Evolutionary conservation across 2,888 invertebrate species (phyloP).

Genomic region (Caenorhabditis imperialis): DNA sequence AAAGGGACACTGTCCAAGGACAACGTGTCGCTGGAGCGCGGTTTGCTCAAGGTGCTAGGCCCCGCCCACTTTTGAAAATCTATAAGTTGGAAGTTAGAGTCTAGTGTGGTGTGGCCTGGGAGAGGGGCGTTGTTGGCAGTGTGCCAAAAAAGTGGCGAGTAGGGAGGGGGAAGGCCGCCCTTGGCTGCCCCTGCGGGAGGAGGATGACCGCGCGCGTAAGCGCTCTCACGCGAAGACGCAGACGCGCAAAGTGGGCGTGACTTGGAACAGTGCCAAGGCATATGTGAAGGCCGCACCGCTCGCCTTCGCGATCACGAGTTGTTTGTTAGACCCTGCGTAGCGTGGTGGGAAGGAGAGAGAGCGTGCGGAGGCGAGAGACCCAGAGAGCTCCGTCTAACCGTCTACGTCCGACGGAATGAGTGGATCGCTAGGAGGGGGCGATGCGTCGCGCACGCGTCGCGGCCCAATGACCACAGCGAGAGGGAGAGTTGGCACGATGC

Average conservation of each 20-base stretch:
- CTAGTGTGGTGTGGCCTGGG: slow-evolving; percentile 8
- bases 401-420: slow-evolving; percentile 13
- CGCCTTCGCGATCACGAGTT: slow-evolving; percentile 40
- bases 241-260: slow-evolving; percentile 24
- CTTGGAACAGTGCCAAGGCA: slow-evolving; percentile 49
- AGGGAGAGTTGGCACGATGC: slow-evolving; percentile 24
- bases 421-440: background rate
- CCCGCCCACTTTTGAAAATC: slow-evolving; percentile 7
- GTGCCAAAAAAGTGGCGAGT: slow-evolving; percentile 27
- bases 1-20: no score
- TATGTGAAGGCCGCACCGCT: slow-evolving; percentile 21
- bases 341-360: background rate
- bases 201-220: slow-evolving; percentile 8
- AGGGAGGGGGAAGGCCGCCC: slow-evolving; percentile 1
- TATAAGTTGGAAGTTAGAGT: slow-evolving; percentile 14
- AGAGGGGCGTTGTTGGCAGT: slow-evolving; percentile 24
- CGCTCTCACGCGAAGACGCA: slow-evolving; percentile 2
- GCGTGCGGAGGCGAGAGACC: slow-evolving; percentile 12
- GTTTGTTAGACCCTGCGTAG: slow-evolving; percentile 45
- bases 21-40: no score
- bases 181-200: slow-evolving; percentile 1
- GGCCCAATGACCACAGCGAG: slow-evolving; percentile 26
- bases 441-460: slow-evolving; percentile 12
- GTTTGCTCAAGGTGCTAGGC: background rate
- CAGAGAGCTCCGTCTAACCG: slow-evolving; percentile 17